Evolutionary conservation across 2,797 vertebrate species (phyloP), one percentile per base, ranked within the genome.

Genomic region (Silurus lanzhouensis): DNA sequence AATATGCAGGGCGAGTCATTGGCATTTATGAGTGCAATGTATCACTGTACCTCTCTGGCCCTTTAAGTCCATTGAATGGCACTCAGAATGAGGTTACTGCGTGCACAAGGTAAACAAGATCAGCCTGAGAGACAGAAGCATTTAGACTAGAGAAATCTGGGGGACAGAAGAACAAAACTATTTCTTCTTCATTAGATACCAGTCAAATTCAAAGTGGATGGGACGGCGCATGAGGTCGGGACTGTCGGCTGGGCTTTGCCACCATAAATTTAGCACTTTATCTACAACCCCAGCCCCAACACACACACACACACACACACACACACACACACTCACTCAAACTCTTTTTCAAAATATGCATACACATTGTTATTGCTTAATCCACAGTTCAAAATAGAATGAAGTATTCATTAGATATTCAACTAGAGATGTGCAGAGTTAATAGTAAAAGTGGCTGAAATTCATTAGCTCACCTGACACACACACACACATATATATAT

Each of bases 31-130:
- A 85, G 88, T 81, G 87, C 88, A 88, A 91, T 91, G 90, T 87
- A 90, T 92, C 90, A 89, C 90, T 89, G 87, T 89, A 89, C 85
- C 90, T 88, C 87, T 76, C 84, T 85, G 77, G 79, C 88, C 90
- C 88, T 93, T 93, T 91, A 91, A 92, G 92, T 93, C 92, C 90
- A 93, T 92, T 89, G 89, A 88, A 88, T 88, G 90, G 90, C 88
- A 78, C 90, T 90, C 85, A 91, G 91, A 93, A 93, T 93, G 90
- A 93, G 92, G 90, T 92, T 88, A 87, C 87, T 87, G 83, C 25
- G 72, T 68, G 83, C 89, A 89, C 85, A 90, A 89, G 88, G 90
- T 93, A 92, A 93, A 93, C 88, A 90, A 86, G 90, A 92, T 92
- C 92, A 92, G 91, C 89, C 88, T 83, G 89, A 88, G 89, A 92